Conservation (phyloP, 1,140 invertebrate species). For the Hestina assimilis region DNA sequence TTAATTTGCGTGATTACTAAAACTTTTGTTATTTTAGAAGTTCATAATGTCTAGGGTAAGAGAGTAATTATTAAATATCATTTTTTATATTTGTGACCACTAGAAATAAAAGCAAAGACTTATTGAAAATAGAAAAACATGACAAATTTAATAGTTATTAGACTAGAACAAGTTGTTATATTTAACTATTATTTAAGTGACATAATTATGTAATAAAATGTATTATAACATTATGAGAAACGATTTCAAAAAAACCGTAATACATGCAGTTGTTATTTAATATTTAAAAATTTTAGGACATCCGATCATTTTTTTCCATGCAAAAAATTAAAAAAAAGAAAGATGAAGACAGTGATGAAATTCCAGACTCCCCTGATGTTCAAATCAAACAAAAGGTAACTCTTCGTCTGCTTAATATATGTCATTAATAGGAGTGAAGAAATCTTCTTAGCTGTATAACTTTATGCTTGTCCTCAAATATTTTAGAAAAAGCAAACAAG, state of each 20-base stretch:
- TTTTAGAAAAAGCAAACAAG: constrained; percentile 54
- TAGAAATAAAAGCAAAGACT: no score
- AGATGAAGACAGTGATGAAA: constrained; percentile 63
- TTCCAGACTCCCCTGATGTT: constrained; percentile 65
- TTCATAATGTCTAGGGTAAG: constrained; percentile 29
- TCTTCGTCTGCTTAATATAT: not conserved
- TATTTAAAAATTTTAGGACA: constrained; percentile 63
- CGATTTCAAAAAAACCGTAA: no score
- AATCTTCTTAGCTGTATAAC: no score
- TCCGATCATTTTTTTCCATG: constrained; percentile 69
- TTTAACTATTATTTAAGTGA: no score
- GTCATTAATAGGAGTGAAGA: not conserved
- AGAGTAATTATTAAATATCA: not conserved
- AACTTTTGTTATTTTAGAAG: not conserved
- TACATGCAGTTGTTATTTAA: no score
- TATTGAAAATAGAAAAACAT: not conserved
- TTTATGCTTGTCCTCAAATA: not conserved
- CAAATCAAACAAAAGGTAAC: constrained; percentile 56
- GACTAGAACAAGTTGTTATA: no score
- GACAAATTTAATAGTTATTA: not conserved
- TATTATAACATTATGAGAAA: no score
- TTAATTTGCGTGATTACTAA: not conserved
- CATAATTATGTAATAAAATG: no score
- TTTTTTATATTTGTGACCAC: no score
- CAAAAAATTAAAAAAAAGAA: constrained; percentile 45